These are phyloP conservation scores for Cettia cetti DNA, from an alignment of 2,113 vertebrate species.

Conservation along the genomic window DNA sequence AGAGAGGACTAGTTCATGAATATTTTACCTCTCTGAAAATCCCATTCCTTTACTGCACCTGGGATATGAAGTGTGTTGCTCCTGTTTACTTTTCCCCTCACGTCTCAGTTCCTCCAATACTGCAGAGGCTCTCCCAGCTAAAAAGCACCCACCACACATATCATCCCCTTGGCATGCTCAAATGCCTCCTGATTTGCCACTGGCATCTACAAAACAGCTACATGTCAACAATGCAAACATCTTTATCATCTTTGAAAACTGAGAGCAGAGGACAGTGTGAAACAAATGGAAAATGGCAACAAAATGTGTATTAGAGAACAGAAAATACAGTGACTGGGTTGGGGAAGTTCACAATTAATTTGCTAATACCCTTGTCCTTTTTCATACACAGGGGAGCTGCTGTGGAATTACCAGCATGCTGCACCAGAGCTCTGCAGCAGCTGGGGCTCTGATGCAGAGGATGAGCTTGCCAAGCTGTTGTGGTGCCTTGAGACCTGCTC, in stretches of 20 bases:
- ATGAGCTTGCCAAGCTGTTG: not conserved
- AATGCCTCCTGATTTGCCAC: not conserved
- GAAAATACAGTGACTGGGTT: not conserved
- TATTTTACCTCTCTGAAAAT: not conserved
- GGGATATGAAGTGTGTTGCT: not conserved
- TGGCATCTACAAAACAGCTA: not conserved
- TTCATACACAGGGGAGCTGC: not conserved
- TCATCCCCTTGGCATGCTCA: not conserved
- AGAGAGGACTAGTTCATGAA: not conserved
- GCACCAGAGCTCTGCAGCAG: not conserved
- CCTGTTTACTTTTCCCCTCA: not conserved
- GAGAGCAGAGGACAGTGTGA: not conserved
- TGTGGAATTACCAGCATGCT: not conserved
- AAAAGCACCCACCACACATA: not conserved
- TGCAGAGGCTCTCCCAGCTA: not conserved
- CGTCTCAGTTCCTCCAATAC: fast-evolving
- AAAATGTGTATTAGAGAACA: not conserved
- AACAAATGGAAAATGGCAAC: not conserved
- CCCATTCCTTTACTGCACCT: not conserved
- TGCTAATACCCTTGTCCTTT: not conserved
- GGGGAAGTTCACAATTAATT: not conserved
- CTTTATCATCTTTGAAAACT: not conserved
- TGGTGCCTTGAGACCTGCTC: not conserved
- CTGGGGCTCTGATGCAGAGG: not conserved
- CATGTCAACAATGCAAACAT: not conserved